Percentiles rank a stretch among this genome's conserved stretches.
phyloP scores from a whole-genome alignment of 2,797 vertebrate species.

The Botia kubotai region DNA sequence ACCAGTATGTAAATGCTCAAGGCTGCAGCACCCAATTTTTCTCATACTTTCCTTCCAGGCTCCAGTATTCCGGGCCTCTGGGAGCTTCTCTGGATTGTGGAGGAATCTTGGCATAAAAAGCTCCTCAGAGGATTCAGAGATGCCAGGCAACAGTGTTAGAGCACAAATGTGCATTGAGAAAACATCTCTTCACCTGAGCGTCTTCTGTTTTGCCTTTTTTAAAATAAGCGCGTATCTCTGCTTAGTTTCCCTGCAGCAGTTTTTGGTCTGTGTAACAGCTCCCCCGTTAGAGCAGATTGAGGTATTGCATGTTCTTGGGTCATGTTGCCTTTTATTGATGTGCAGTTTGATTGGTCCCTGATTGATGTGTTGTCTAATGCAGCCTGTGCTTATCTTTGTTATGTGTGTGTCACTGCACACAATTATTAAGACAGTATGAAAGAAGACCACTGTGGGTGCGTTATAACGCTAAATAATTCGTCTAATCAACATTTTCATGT shows the following conservation, averaged over 20 bases:
- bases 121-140: conserved; percentile 32
- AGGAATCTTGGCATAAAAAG: conserved; percentile 48
- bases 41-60: not conserved
- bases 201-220: conserved; percentile 33
- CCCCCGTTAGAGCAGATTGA: conserved; percentile 71
- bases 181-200: conserved; percentile 37
- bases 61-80: conserved; percentile 15
- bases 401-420: conserved; percentile 10
- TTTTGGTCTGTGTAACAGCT: conserved; percentile 76
- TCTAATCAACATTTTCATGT: not conserved
- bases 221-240: not conserved
- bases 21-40: conserved; percentile 21
- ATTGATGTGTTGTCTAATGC: conserved; percentile 29
- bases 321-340: conserved; percentile 1
- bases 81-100: conserved; percentile 7
- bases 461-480: conserved; percentile 31
- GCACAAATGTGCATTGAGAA: conserved; percentile 42
- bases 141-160: conserved; percentile 39
- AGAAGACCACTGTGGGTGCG: not conserved
- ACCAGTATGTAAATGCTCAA: conserved; percentile 51
- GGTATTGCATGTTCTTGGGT: conserved; percentile 58
- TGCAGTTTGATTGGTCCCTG: conserved; percentile 25
- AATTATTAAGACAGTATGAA: conserved; percentile 15
- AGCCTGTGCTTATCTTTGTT: conserved; percentile 11
- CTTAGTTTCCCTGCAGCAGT: conserved; percentile 12